Base-by-base conservation (phyloP, 2,888 invertebrate genomes). In the Escarpia spicata region DNA sequence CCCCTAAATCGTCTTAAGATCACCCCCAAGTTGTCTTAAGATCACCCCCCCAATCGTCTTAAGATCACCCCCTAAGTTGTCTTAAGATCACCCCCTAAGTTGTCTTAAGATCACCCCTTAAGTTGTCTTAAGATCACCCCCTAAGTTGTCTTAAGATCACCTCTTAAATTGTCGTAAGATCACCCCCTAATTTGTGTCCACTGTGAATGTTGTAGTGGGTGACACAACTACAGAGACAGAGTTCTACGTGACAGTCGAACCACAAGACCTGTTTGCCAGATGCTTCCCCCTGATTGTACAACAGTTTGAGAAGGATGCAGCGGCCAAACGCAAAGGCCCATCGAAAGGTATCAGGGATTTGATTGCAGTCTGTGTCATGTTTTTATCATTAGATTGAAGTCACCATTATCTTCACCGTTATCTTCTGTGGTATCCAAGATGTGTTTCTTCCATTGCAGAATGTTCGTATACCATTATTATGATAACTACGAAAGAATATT, bases 221-320 rank as follows among this genome's bases (percentile, higher is more conserved):
- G 75, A 75, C 75, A 75, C 75, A 75, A 75, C 75, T n/a, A 75
- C 75, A 75, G 26, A 75, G 19, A 75, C 75, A 26, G 75, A 75
- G 75, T 75, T 75, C 75, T 75, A 75, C 75, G n/a, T 75, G 75
- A 75, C 75, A 19, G 26, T 75, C 75, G 75, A 75, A 26, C 19
- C 75, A 75, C 75, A 75, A n/a, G 75, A 75, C 26, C n/a, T 75
- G 6, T 75, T 75, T 75, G 75, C 75, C 26, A 75, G 26, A 75
- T 75, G 75, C 75, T 75, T 75, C 75, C 75, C 75, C 75, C 75
- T n/a, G 75, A 75, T 26, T 75, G 75, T 75, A n/a, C 26, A 75
- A n/a, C 75, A 75, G 75, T 75, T 75, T 75, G 26, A 75, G 75
- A 15, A 75, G 19, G 75, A 75, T 3, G 6, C 6, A n/a, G 3